A percentile compares a stretch with the other conserved stretches of the same genome.
phyloP scores from a whole-genome alignment of 2,888 invertebrate genomes.

The Dolichomitus sp. region DNA sequence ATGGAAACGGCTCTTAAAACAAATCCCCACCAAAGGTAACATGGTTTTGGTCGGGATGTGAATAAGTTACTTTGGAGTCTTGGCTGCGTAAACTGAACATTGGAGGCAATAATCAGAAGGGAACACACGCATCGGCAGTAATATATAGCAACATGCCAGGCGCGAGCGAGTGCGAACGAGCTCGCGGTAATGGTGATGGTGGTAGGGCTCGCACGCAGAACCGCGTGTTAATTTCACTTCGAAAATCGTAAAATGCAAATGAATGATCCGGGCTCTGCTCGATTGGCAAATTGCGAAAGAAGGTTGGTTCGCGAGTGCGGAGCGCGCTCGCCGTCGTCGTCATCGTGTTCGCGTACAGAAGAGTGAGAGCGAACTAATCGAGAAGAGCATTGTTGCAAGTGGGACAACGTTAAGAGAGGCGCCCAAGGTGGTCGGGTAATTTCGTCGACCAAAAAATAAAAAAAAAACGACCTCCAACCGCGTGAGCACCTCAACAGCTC shows the following conservation, averaged over 20 bases:
- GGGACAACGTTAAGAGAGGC: slow-evolving; percentile 76
- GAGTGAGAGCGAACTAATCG: slow-evolving; percentile 45
- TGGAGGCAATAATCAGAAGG: slow-evolving; percentile 4
- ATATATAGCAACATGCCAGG: neutral
- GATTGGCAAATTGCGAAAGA: slow-evolving; percentile 85
- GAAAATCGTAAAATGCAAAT: slow-evolving; percentile 85
- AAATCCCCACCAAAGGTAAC: too few relatives aligned
- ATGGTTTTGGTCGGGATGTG: neutral
- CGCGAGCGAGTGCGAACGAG: slow-evolving; percentile 13
- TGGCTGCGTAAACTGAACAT: neutral
- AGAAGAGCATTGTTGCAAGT: slow-evolving; percentile 62
- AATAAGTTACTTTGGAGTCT: neutral
- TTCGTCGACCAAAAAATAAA: slow-evolving; percentile 81
- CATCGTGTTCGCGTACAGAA: slow-evolving; percentile 62
- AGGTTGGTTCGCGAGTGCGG: slow-evolving; percentile 70
- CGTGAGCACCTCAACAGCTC: slow-evolving; percentile 63
- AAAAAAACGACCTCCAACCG: slow-evolving; percentile 67
- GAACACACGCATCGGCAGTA: slow-evolving; percentile 20
- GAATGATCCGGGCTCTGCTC: slow-evolving; percentile 74
- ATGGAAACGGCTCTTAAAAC: too few relatives aligned
- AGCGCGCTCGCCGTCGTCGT: slow-evolving; percentile 1
- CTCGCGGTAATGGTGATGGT: slow-evolving; percentile 5
- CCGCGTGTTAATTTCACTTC: slow-evolving; percentile 81
- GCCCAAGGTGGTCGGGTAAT: slow-evolving; percentile 86
- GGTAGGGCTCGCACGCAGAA: slow-evolving; percentile 41